A percentile compares a stretch with the other conserved stretches of the same genome.
Conservation (phyloP, 2,113 vertebrate species). For the Edolisoma coerulescens region DNA sequence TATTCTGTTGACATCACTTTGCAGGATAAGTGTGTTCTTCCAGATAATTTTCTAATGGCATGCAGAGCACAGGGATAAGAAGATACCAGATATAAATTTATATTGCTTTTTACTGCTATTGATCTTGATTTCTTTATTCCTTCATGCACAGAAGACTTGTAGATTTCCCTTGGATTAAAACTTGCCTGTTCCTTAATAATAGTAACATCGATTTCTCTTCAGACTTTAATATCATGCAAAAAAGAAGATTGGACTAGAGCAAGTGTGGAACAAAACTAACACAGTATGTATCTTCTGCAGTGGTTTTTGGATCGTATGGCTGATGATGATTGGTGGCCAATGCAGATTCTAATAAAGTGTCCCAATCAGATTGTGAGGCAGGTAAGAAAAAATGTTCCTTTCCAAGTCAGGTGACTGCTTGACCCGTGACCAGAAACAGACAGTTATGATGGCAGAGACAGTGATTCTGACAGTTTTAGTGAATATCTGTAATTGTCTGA, state of each 20-base stretch:
- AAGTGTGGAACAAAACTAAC: conserved; percentile 39
- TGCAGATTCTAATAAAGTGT: conserved; percentile 99
- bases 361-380: conserved; percentile 99
- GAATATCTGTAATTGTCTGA: neutral
- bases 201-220: conserved; percentile 33
- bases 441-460: neutral
- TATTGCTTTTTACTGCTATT: neutral
- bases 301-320: conserved; percentile 99
- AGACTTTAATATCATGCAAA: conserved; percentile 42
- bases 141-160: neutral
- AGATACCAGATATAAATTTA: neutral
- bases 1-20: neutral
- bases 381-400: conserved; percentile 70
- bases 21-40: neutral
- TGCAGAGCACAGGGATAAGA: neutral
- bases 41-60: neutral
- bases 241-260: conserved; percentile 32
- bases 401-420: neutral
- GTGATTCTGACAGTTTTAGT: neutral
- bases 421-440: neutral
- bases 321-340: conserved; percentile 99
- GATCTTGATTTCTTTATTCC: neutral
- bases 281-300: conserved; percentile 71
- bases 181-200: conserved; percentile 17
- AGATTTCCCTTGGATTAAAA: conserved; percentile 14